These are phyloP conservation scores for Dilophus febrilis DNA, from an alignment of 2,888 invertebrate species.

Conservation along the genomic window DNA sequence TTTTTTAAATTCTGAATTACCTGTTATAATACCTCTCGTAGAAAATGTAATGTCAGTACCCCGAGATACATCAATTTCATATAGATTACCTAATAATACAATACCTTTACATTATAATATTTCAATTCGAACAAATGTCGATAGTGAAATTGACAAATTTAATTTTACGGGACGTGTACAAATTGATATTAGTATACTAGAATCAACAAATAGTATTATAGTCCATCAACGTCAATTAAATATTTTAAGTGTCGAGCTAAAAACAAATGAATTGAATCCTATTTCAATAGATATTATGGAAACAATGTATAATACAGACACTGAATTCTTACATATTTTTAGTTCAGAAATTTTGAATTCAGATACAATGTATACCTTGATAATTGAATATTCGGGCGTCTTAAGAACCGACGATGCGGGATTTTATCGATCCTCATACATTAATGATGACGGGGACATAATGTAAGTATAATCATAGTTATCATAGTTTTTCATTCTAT, in stretches of 20 bases:
- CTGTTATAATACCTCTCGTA: no score
- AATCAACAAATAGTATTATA: constrained; percentile 27
- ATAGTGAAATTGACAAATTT: constrained; percentile 16
- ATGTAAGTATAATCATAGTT: constrained; percentile 11
- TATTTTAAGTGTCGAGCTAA: not conserved
- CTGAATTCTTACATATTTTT: no score
- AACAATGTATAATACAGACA: no score
- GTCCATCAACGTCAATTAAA: constrained; percentile 8
- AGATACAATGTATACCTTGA: no score
- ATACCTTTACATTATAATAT: constrained; percentile 35
- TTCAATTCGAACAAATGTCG: constrained; percentile 18
- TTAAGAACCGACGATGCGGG: constrained; percentile 44
- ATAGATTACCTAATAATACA: constrained; percentile 37
- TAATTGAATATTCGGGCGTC: constrained; percentile 38
- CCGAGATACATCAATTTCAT: constrained; percentile 4
- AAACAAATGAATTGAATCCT: no score
- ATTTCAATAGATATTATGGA: no score
- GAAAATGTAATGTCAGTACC: not conserved
- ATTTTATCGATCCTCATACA: constrained; percentile 41
- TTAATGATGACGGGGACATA: constrained; percentile 13
- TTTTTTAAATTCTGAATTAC: no score
- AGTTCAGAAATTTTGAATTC: no score
- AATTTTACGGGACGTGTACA: constrained; percentile 17
- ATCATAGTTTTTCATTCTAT: no score
- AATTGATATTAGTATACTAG: constrained; percentile 13